Base-by-base conservation (phyloP, 1,140 invertebrate genomes). In the Drosophila varians region DNA sequence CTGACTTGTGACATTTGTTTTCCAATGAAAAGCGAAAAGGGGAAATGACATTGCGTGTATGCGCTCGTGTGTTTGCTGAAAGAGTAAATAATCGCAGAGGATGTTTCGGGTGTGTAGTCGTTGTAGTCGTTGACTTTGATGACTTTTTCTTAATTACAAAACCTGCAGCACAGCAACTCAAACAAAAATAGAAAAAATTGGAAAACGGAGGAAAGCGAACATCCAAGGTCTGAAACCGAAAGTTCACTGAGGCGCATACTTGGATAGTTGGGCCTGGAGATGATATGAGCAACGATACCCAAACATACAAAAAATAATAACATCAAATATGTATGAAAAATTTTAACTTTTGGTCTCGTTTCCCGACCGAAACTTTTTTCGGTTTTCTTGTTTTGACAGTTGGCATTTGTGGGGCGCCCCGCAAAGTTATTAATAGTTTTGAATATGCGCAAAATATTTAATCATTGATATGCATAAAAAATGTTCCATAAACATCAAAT, bases 91-190 rank as follows among this genome's bases (percentile, higher is more conserved):
- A 66, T 52, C 62, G 61, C 42, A 28, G 49, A 65, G 60, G 56
- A 58, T 58, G 56, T 58, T 58, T 58, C 47, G 47, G 56, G 31
- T 53, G 47, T 57, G 45, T 57, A 19, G 54, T 64, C 34, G 73
- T 57, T 26, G 54, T 64, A 40, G 73, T 72, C 86, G 82, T 87
- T 87, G 82, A 87, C 82, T 87, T 77, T 82, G 82, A 87, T 87
- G 83, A 87, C 77, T 77, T 88, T 87, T 68, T 75, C 82, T 87
- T 87, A 87, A 87, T 87, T 87, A 87, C 82, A 77, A 82, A 74
- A 77, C 83, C 70, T 74, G 77, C 25, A 21, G 16, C 7, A 14
- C 7, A n/a, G n/a, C 8, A 19, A 23, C 36, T 31, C 14, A 55
- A 79, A 77, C 54, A 46, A 56, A 69, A 74, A 52, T 55, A 48